Percentiles rank a stretch among this genome's conserved stretches.
Evolutionary conservation across 2,113 vertebrate genomes (phyloP).

Genomic region (Taurulus bubalis): DNA sequence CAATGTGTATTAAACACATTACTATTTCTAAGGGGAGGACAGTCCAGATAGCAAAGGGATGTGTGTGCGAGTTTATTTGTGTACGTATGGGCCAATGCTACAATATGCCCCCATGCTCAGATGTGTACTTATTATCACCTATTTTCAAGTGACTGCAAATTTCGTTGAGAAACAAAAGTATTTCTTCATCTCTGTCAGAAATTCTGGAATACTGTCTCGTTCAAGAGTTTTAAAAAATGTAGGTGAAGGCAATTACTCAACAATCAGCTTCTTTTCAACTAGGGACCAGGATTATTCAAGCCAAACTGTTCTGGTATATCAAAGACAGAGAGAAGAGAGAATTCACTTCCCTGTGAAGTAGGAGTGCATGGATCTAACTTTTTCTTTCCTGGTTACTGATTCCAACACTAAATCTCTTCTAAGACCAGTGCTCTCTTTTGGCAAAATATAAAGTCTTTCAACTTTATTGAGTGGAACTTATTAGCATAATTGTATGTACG

Average conservation of each 20-base stretch:
- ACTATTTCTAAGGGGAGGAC: conserved; percentile 8
- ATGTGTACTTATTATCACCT: background rate
- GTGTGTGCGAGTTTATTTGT: background rate
- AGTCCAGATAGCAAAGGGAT: background rate
- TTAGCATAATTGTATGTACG: background rate
- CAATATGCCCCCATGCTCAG: background rate
- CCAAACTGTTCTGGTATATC: background rate
- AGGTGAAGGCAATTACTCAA: background rate
- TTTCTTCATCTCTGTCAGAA: background rate
- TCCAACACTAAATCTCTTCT: background rate
- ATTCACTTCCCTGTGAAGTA: background rate
- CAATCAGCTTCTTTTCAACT: background rate
- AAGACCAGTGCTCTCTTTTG: background rate
- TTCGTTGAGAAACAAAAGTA: background rate
- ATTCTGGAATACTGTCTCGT: background rate
- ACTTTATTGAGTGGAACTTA: background rate
- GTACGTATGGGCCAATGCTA: background rate
- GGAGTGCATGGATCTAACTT: background rate
- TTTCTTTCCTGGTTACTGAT: background rate
- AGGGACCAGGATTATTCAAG: background rate
- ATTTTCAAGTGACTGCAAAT: background rate
- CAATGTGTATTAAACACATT: background rate
- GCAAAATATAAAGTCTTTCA: background rate
- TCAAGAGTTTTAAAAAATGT: background rate
- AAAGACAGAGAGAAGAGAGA: background rate